Evolutionary conservation across 92 coral and sea anemone genomes (phyloP).

Genomic region (Diadumene lineata): DNA sequence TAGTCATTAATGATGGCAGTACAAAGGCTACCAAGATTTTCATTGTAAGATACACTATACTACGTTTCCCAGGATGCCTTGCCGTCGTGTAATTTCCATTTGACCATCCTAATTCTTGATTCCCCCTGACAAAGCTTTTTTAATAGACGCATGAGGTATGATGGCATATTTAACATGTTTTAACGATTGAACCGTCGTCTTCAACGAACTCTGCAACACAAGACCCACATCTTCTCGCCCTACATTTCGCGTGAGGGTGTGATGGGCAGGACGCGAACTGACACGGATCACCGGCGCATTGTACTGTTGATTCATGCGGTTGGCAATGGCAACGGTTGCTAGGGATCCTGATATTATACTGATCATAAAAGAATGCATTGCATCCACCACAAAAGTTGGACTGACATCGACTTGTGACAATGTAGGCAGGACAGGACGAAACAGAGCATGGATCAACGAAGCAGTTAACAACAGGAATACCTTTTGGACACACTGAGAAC

Average conservation of each 20-base stretch:
- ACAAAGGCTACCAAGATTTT: no score
- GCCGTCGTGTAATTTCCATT: no score
- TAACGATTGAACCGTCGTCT: neutral
- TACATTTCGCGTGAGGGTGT: slow-evolving; percentile 66
- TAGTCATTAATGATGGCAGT: no score
- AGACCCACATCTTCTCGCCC: slow-evolving; percentile 65
- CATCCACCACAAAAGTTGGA: slow-evolving; percentile 29
- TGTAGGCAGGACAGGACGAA: slow-evolving; percentile 18
- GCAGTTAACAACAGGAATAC: slow-evolving; percentile 4
- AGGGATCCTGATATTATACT: slow-evolving; percentile 11
- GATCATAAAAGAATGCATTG: slow-evolving; percentile 25
- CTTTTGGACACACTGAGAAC: slow-evolving; percentile 20
- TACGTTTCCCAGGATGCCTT: no score
- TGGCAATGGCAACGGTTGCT: neutral
- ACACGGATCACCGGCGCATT: slow-evolving; percentile 32
- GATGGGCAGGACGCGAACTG: slow-evolving; percentile 66
- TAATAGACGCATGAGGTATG: neutral
- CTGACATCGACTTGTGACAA: slow-evolving; percentile 4
- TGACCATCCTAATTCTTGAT: no score
- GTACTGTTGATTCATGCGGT: neutral
- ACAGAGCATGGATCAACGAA: slow-evolving; percentile 24
- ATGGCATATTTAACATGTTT: neutral
- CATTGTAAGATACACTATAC: no score
- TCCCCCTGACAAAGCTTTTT: no score
- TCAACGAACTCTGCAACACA: slow-evolving; percentile 72